Percentiles rank a stretch among this genome's conserved stretches.
Conservation (phyloP, 2,797 vertebrate genomes). For the Rhabdophis nuchalis region DNA sequence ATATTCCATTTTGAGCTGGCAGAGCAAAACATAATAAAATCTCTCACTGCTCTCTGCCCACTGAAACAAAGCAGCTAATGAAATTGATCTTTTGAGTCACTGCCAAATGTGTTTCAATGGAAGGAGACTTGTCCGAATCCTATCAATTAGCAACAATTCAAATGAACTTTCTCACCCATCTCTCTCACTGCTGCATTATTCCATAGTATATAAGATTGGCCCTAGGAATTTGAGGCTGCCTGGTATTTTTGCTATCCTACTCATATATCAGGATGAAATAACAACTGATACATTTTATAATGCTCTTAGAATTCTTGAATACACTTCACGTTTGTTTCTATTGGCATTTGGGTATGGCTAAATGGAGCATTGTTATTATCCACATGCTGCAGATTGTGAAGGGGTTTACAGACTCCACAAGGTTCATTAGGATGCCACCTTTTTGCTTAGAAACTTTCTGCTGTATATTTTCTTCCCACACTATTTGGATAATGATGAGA, state of each 20-base stretch:
- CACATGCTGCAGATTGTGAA: neutral
- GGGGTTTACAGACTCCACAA: neutral
- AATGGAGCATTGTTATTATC: neutral
- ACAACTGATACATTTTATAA: neutral
- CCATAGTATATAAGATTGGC: neutral
- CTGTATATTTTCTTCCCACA: neutral
- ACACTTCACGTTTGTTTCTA: neutral
- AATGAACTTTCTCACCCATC: neutral
- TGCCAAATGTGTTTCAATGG: neutral
- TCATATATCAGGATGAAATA: neutral
- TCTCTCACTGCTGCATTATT: neutral
- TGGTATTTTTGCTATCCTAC: neutral
- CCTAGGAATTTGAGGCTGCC: neutral
- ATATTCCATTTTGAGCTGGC: constrained; percentile 15
- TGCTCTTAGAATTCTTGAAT: neutral
- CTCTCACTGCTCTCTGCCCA: constrained; percentile 1
- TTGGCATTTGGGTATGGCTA: neutral
- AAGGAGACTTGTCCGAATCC: neutral
- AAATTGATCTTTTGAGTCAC: constrained; percentile 7
- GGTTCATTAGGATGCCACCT: neutral
- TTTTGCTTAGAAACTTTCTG: neutral
- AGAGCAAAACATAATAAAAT: constrained; percentile 9
- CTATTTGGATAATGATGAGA: neutral
- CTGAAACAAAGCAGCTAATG: constrained; percentile 18
- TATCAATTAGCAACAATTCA: neutral